Conservation (phyloP, 2,797 vertebrate genomes). For the Sebastes goodei region DNA sequence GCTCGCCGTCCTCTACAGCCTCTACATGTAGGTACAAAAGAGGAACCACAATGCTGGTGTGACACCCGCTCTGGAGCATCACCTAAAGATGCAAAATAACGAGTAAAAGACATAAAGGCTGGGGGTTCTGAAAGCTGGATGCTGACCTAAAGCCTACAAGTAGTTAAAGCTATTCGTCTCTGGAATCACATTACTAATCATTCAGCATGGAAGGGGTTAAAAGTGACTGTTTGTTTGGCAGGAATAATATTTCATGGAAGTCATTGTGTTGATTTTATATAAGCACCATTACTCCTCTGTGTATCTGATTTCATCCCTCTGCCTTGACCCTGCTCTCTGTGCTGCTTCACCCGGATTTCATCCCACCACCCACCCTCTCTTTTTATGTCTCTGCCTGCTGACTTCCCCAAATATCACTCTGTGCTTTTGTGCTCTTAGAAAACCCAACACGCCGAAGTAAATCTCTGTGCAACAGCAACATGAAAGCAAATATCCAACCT, state of each 20-base stretch:
- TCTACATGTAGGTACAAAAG: not conserved
- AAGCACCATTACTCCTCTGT: constrained; percentile 20
- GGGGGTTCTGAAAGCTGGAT: constrained; percentile 21
- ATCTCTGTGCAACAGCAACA: constrained; percentile 67
- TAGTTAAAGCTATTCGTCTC: constrained; percentile 65
- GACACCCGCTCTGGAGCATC: not conserved
- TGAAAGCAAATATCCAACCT: constrained; percentile 38
- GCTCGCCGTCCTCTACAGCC: constrained; percentile 11
- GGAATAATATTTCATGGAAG: constrained; percentile 66
- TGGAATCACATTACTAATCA: constrained; percentile 52
- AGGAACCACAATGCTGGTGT: constrained; percentile 6
- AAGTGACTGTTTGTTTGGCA: constrained; percentile 78
- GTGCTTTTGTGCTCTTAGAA: constrained; percentile 47
- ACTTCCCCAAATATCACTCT: constrained; percentile 16
- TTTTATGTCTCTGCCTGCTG: constrained; percentile 17
- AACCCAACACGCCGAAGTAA: constrained; percentile 42
- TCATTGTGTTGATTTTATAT: constrained; percentile 25
- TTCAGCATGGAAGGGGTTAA: constrained; percentile 51
- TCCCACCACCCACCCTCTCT: not conserved
- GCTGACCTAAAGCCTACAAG: constrained; percentile 54
- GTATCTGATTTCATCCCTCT: constrained; percentile 1
- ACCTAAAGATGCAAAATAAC: constrained; percentile 9
- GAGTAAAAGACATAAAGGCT: constrained; percentile 15
- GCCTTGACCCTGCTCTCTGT: not conserved
- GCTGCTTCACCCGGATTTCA: constrained; percentile 8